A percentile compares a stretch with the other conserved stretches of the same genome.
phyloP scores from a whole-genome alignment of 2,888 invertebrate species.

The Diarsia dahlii region DNA sequence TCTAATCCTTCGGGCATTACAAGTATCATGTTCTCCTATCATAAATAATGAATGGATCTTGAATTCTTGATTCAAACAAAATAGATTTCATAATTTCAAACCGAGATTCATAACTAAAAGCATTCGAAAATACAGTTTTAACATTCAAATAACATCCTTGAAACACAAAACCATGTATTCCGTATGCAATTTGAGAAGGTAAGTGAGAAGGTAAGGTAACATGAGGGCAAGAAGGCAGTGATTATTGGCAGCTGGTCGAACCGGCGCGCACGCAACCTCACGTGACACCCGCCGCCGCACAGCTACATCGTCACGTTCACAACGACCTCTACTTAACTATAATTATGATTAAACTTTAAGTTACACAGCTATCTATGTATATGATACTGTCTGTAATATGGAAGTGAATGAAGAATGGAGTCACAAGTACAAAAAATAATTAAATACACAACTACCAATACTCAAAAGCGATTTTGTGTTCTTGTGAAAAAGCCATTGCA shows the following conservation, averaged over 20 bases:
- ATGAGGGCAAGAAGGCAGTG: constrained; percentile 73
- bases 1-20: background rate
- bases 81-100: background rate
- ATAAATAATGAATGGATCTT: background rate
- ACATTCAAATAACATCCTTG: constrained; percentile 33
- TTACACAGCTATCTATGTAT: constrained; percentile 8
- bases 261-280: constrained; percentile 83
- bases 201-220: no score
- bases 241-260: constrained; percentile 83
- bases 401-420: background rate
- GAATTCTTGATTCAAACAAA: background rate
- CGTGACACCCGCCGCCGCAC: constrained; percentile 76
- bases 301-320: constrained; percentile 71
- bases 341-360: constrained; percentile 78
- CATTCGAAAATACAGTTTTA: background rate
- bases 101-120: background rate
- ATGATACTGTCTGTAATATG: constrained; percentile 32
- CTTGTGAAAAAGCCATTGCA: no score
- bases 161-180: constrained; percentile 49
- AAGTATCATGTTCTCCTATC: background rate
- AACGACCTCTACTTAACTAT: constrained; percentile 77
- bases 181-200: constrained; percentile 75
- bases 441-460: no score
- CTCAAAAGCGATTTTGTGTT: no score
- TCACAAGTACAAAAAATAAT: background rate